Evolutionary conservation across 2,888 invertebrate genomes (phyloP), one percentile per base, ranked within the genome.

Genomic region (Tetheella fluctuosa): DNA sequence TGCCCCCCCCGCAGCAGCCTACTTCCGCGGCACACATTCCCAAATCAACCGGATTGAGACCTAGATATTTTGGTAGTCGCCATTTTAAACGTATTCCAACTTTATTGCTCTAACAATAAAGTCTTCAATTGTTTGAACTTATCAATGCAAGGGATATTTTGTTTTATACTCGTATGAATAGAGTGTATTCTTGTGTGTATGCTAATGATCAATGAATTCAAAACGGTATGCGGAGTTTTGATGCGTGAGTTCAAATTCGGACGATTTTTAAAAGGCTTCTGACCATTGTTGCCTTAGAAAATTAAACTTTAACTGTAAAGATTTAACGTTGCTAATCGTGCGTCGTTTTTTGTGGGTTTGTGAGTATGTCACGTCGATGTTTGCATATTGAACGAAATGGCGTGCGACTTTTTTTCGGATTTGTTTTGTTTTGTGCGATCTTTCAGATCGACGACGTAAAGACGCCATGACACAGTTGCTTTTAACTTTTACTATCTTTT

Each of bases 11-110:
- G 67, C 73, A 83, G 63, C 79, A 83, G 64, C 79, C 88, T 74
- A 90, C 89, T 81, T 91, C 81, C 75, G 76, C 77, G 91, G 68
- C 90, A 85, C 79, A 91, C 85, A 90, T 90, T 86, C 86, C 84
- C 81, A 85, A 87, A 86, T 85, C 88, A 84, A 89, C 86, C 89
- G 88, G 87, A 89, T 86, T 85, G 81, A 74, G 78, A 79, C 88
- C 89, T 81, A 89, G 80, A 88, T 89, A 84, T 88, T 89, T 88
- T 81, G 81, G 88, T 37, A 71, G 73, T 76, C 59, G 30, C 17
- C 42, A 34, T 60, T 57, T 13, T 72, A 75, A 64, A 25, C 67
- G 23, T 81, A 69, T 76, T 64, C 62, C 61, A 60, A 82, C 82
- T 68, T 76, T 83, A 76, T 23, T 2, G 0, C n/a, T 6, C 58